phyloP scores from a whole-genome alignment of 2,888 invertebrate genomes.

The Pristionchus exspectatus region DNA sequence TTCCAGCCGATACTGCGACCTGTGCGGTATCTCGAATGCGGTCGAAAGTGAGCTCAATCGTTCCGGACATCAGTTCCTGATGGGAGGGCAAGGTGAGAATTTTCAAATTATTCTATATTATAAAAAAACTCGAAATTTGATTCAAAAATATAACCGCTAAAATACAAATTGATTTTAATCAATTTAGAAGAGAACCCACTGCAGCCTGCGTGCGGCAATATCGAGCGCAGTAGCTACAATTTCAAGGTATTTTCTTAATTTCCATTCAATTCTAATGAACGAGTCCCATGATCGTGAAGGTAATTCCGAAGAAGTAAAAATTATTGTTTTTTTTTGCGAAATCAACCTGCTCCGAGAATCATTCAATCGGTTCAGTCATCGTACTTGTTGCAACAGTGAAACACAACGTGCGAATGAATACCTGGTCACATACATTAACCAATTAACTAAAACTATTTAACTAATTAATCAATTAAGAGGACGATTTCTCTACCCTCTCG shows the following conservation, averaged over 20 bases:
- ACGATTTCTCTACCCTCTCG: conserved; percentile 71
- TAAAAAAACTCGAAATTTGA: too few relatives aligned
- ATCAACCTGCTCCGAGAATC: too few relatives aligned
- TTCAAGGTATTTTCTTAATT: conserved; percentile 60
- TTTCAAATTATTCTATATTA: too few relatives aligned
- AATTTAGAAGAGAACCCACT: not conserved
- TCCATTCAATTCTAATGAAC: not conserved
- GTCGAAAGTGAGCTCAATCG: conserved; percentile 73
- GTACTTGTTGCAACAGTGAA: too few relatives aligned
- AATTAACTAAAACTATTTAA: too few relatives aligned
- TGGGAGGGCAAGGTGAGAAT: conserved; percentile 50
- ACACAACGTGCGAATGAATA: too few relatives aligned
- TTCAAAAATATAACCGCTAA: too few relatives aligned
- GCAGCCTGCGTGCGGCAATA: conserved; percentile 64
- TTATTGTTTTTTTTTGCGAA: too few relatives aligned
- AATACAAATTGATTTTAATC: not conserved
- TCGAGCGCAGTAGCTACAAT: conserved; percentile 64
- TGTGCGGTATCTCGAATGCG: conserved; percentile 72
- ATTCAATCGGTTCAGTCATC: too few relatives aligned
- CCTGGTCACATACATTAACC: too few relatives aligned
- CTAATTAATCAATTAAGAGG: conserved; percentile 54
- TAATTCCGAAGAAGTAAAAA: too few relatives aligned
- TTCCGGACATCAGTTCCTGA: conserved; percentile 65
- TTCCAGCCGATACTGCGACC: conserved; percentile 76
- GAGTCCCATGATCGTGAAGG: not conserved